A percentile compares a stretch with the other conserved stretches of the same genome.
Conservation (phyloP, 2,888 invertebrate species). For the Agriopis marginaria region DNA sequence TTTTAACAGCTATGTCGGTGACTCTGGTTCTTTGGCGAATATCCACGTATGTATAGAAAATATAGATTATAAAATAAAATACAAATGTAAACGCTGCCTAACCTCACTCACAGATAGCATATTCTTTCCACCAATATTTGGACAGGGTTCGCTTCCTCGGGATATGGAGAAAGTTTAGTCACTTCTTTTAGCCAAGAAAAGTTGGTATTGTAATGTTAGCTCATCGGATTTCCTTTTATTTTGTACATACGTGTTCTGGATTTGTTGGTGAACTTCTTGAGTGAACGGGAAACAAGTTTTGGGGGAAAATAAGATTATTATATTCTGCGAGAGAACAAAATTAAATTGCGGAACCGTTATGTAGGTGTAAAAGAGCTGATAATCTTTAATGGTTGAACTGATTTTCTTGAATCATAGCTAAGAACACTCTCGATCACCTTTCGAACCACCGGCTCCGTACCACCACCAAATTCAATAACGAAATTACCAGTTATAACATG, state of each 20-base stretch:
- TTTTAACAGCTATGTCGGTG: no score
- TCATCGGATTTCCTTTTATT: conserved; percentile 19
- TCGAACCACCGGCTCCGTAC: no score
- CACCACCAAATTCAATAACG: no score
- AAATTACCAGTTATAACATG: no score
- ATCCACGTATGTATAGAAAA: no score
- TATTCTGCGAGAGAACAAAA: background rate
- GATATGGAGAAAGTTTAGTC: conserved; percentile 45
- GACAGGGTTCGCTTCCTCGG: conserved; percentile 33
- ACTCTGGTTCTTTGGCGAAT: no score
- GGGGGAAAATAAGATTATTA: background rate
- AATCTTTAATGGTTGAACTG: no score
- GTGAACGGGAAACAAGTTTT: conserved; percentile 3
- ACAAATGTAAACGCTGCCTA: background rate
- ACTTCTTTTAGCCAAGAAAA: conserved; percentile 42
- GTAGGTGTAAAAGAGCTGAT: no score
- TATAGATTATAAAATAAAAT: background rate
- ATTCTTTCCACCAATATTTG: conserved; percentile 32
- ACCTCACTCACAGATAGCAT: background rate
- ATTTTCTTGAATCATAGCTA: no score
- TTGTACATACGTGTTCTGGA: conserved; percentile 10
- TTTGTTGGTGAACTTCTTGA: conserved; percentile 8
- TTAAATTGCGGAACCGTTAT: background rate
- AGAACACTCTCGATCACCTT: no score
- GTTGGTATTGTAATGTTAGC: conserved; percentile 37